Evolutionary conservation across 2,113 vertebrate genomes (phyloP).

Genomic region (Chaetops frenatus): DNA sequence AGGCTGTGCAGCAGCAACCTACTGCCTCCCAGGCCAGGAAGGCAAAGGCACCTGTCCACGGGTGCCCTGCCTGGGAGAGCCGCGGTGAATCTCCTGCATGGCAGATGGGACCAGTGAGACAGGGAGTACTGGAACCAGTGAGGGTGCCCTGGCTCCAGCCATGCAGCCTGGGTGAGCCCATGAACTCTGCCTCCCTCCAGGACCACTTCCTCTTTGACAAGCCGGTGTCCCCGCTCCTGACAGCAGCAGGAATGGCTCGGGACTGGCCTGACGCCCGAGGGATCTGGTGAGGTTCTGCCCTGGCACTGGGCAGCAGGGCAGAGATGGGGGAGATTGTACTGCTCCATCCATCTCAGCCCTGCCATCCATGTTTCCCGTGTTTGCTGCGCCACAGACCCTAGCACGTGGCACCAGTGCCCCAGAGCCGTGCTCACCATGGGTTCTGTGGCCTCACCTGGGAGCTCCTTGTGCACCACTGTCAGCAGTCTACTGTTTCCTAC

Average conservation of each 20-base stretch:
- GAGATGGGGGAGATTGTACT: background rate
- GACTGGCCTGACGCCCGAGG: slow-evolving; percentile 85
- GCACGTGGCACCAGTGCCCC: background rate
- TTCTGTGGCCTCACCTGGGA: background rate
- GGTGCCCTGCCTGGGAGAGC: background rate
- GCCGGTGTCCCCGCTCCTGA: slow-evolving; percentile 80
- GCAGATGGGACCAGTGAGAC: background rate
- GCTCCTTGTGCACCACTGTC: background rate
- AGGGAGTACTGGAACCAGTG: background rate
- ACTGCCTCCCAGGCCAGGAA: background rate
- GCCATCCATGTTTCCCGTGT: fast-evolving
- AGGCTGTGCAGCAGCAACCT: background rate
- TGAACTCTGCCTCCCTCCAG: slow-evolving; percentile 41
- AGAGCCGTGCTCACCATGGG: fast-evolving
- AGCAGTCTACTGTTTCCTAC: background rate
- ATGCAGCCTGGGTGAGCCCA: background rate
- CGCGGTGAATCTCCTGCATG: fast-evolving
- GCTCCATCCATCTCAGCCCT: fast-evolving
- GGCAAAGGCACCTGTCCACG: background rate
- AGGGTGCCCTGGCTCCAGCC: background rate
- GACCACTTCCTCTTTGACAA: slow-evolving; percentile 86
- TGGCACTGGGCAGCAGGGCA: background rate
- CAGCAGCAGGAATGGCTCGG: slow-evolving; percentile 81
- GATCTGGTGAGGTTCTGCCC: slow-evolving; percentile 74
- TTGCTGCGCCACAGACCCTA: fast-evolving